Percentiles rank a stretch among this genome's conserved stretches.
Evolutionary conservation across 2,888 invertebrate genomes (phyloP).

Genomic region (Tenthredo livida): DNA sequence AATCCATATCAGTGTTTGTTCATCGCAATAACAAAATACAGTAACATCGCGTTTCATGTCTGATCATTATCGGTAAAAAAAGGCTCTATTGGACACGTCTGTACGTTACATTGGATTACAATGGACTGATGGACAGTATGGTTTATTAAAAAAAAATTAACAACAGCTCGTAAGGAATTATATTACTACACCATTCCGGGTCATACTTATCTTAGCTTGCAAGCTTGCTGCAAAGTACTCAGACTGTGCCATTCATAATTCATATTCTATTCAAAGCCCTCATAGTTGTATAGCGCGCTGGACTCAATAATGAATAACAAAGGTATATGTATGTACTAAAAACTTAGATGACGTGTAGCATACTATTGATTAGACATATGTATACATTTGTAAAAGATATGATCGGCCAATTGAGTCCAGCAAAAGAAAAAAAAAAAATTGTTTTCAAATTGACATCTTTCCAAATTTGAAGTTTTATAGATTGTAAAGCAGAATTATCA

Average conservation of each 20-base stretch:
- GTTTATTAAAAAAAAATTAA: neutral
- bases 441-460: neutral
- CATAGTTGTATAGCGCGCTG: neutral
- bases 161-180: neutral
- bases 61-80: neutral
- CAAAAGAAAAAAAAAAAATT: neutral
- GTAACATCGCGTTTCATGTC: neutral
- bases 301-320: neutral
- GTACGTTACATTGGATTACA: neutral
- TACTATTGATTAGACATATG: constrained; percentile 30
- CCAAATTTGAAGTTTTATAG: neutral
- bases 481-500: neutral
- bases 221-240: neutral
- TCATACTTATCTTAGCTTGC: neutral
- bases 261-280: constrained; percentile 40
- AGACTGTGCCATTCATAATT: constrained; percentile 10
- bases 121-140: neutral
- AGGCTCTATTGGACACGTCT: neutral
- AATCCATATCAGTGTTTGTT: constrained; percentile 21
- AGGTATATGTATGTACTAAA: neutral
- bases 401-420: neutral
- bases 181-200: neutral
- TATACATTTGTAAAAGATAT: neutral
- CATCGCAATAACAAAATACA: constrained; percentile 14
- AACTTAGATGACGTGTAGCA: constrained; percentile 32